Evolutionary conservation across 2,113 vertebrate species (phyloP), one percentile per base, ranked within the genome.

Genomic region (Oncorhynchus gorbuscha): DNA sequence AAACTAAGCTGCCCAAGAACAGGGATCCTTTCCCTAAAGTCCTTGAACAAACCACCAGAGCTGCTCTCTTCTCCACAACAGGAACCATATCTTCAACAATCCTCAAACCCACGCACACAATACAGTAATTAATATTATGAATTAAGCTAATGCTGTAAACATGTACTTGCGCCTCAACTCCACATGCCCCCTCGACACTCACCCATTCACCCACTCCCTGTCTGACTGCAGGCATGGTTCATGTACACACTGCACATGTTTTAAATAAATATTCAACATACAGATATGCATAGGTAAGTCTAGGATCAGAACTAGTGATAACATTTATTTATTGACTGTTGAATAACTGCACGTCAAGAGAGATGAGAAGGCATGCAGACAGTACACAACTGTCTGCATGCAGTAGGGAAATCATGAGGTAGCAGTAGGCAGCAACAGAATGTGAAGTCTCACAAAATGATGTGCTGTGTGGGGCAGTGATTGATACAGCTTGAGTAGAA

Each of bases 151-250:
- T 20, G 45, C 32, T 16, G 20, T 64, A 5, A 58, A 58, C 55
- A 58, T 89, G 81, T 83, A 88, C 79, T 74, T 77, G 49, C 30
- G n/a, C 66, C 65, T 85, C 77, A 85, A 80, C 81, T 85, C 81
- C 82, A 22, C 79, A 3, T 73, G 13, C 28, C 71, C 5, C 76
- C 69, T 45, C 72, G 0, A 77, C 59, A 2, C 66, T 59, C 66
- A 26, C n/a, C 4, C 48, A 22, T 51, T 26, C 51, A 12, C 24
- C 22, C 14, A n/a, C 3, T 9, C 11, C 3, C 18, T 11, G 48
- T 71, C 39, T 68, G 22, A 22, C 18, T 64, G 61, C n/a, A n/a
- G 5, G n/a, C 55, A 58, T 58, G 55, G 55, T 20, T 58, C 20
- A 16, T 14, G 14, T 18, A 5, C 14, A 58, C 13, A 58, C 55